Evolutionary conservation across 2,113 vertebrate species (phyloP).

Genomic region (Muntiacus muntjak): DNA sequence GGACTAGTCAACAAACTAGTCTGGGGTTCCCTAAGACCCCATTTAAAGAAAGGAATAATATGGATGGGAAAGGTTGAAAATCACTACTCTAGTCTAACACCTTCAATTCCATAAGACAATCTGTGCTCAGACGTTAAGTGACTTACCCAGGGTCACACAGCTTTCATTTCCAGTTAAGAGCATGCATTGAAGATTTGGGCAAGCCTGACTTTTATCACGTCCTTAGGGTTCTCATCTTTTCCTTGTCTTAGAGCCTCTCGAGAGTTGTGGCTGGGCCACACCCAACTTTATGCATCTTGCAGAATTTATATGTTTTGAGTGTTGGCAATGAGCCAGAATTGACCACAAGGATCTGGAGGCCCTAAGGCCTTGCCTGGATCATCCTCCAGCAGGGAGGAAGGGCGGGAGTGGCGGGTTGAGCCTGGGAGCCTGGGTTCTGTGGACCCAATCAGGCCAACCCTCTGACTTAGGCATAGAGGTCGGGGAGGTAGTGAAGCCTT

Average conservation of each 20-base stretch:
- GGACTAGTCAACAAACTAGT: neutral
- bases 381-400: neutral
- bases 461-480: neutral
- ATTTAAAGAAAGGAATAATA: neutral
- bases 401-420: neutral
- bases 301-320: neutral
- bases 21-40: neutral
- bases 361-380: neutral
- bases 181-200: neutral
- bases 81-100: neutral
- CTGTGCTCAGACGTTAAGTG: neutral
- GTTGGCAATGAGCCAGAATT: neutral
- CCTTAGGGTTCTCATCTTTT: neutral
- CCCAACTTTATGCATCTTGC: neutral
- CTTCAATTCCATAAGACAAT: neutral
- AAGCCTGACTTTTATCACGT: neutral
- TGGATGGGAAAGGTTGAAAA: slow-evolving; percentile 20
- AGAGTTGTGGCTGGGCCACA: neutral
- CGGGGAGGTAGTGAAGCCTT: neutral
- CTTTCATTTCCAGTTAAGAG: neutral
- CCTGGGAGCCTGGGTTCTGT: neutral
- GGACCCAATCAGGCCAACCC: neutral
- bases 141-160: neutral
- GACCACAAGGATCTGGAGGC: neutral
- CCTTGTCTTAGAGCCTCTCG: neutral